Evolutionary conservation across 1,140 invertebrate species (phyloP).

Genomic region (Aphelenchoides avenae): DNA sequence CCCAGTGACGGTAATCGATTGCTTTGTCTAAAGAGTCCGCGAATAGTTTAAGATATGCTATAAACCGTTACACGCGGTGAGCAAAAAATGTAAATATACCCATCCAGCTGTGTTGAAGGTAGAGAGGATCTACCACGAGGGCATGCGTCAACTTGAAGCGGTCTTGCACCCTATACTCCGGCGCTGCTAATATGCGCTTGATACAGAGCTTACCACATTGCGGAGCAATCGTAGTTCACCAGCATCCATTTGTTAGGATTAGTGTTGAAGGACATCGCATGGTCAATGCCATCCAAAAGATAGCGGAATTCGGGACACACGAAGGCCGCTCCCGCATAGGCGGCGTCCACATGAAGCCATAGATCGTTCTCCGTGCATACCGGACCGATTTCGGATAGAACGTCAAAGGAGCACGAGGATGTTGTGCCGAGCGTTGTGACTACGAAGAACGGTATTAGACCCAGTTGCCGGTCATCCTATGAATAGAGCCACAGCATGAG

Average conservation of each 20-base stretch:
- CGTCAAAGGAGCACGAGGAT: slow-evolving; percentile 87
- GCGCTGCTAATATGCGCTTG: slow-evolving; percentile 9
- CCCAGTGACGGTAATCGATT: slow-evolving; percentile 96
- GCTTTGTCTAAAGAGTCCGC: slow-evolving; percentile 75
- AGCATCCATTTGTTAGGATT: slow-evolving; percentile 97
- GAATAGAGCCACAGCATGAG: no score
- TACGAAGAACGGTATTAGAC: slow-evolving; percentile 93
- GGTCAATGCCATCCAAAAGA: slow-evolving; percentile 74
- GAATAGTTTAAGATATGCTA: no score
- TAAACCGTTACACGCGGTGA: no score
- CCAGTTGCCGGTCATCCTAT: slow-evolving; percentile 82
- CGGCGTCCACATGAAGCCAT: slow-evolving; percentile 68
- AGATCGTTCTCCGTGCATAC: slow-evolving; percentile 72
- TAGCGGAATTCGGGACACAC: slow-evolving; percentile 88
- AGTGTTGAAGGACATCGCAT: slow-evolving; percentile 93
- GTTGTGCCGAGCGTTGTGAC: slow-evolving; percentile 76
- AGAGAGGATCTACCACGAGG: slow-evolving; percentile 91
- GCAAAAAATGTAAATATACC: no score
- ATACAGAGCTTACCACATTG: slow-evolving; percentile 74
- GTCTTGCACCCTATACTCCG: slow-evolving; percentile 77
- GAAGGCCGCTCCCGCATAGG: slow-evolving; percentile 87
- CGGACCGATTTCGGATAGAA: slow-evolving; percentile 80
- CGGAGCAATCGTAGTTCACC: slow-evolving; percentile 92
- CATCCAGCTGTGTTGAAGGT: slow-evolving; percentile 92
- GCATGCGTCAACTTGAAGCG: slow-evolving; percentile 82